Base-by-base conservation (phyloP, 2,797 vertebrate genomes). In the Crocodylus rhombifer region DNA sequence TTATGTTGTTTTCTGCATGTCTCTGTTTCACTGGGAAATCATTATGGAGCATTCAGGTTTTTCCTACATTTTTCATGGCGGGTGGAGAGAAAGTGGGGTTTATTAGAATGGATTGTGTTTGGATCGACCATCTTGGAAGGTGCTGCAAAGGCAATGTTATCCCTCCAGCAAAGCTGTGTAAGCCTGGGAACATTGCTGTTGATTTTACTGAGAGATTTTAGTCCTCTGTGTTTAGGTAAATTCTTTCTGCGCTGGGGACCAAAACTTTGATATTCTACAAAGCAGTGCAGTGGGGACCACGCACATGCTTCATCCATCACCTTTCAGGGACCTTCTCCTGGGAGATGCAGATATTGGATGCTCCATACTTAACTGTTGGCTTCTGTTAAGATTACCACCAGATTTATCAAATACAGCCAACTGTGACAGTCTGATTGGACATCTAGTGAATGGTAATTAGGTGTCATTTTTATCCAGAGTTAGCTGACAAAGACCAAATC, bases 81-180 rank as follows among this genome's bases (percentile, higher is more conserved):
- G 18, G 6, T 4, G 13, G 26, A 25, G 1, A 58, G 42, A 51
- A 51, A 51, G 42, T 51, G 42, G 4, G 0, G 2, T 12, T 74
- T 28, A 0, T 78, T 23, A 33, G 65, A 2, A 4, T n/a, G n/a
- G 13, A 3, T 16, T 76, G 55, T 62, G 14, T 30, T 75, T n/a
- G 33, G 51, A 18, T 65, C 58, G 42, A 1, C 56, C 63, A 7
- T 13, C 4, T 1, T 2, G n/a, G 7, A 33, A 9, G 3, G 6
- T 36, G 17, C 62, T 58, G 80, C 67, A 78, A 51, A 17, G 0
- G 2, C 16, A 76, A 14, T 0, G 0, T 0, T 8, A 18, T n/a
- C 25, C 9, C 6, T 4, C 12, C 2, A 4, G 2, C 12, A 4
- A 28, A 16, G 26, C 65, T 33, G 21, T 12, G 20, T 33, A 69